Evolutionary conservation across 2,797 vertebrate species (phyloP), one percentile per base, ranked within the genome.

Genomic region (Danionella dracula): DNA sequence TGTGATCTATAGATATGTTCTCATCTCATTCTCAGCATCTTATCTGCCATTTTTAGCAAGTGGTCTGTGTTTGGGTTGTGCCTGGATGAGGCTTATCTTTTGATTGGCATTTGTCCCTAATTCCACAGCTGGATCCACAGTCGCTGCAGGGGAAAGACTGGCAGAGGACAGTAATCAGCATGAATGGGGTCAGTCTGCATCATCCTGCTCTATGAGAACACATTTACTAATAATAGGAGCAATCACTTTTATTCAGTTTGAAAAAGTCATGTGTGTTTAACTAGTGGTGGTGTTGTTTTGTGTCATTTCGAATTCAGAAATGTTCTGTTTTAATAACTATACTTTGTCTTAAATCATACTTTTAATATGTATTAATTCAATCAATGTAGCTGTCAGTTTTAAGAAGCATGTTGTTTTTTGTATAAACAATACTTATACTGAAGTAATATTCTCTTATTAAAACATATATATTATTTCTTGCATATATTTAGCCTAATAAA

Each of bases 111-210:
- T 66, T 66, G 64, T 31, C 23, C 23, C 21, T 66, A 20, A 57
- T 66, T 56, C 49, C 44, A 66, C 85, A 99, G 97, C 90, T 99
- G 72, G 96, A 98, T 46, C 90, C 92, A 0, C 94, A 98, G 78
- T 75, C 74, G 0, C 85, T 98, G 64, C 93, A 97, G 78, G 93
- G 94, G 67, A 97, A 97, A 85, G 97, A 99, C 20, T 99, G 97
- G 95, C 97, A 99, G 64, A 91, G 93, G 49, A 94, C 94, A 0
- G 91, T 97, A 71, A 94, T 99, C 76, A 85, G 90, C 7, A 98
- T 98, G 96, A 97, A 94, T 0, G 95, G 94, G 82, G 97, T 99
- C 83, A 82, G 94, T 89, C 48, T 32, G 40, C 9, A 23, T 20
- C 53, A 50, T 49, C 44, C 34, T 58, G 9, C 12, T 56, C 15